These are phyloP conservation scores for Apocheima hispidaria DNA, from an alignment of 2,888 invertebrate species.

Conservation along the genomic window DNA sequence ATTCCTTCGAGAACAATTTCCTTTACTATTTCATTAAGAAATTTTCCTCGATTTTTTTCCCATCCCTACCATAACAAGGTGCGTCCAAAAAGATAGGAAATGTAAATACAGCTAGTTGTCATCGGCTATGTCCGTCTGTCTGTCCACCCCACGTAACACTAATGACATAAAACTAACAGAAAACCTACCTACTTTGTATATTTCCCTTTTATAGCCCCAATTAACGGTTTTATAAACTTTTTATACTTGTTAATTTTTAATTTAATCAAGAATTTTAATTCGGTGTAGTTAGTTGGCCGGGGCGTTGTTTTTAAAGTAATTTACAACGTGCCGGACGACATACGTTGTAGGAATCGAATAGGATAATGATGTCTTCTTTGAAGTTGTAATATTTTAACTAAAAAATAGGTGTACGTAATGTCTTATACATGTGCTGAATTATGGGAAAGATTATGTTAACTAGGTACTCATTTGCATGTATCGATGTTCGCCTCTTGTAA, in stretches of 20 bases:
- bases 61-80: conserved; percentile 59
- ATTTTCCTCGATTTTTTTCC: conserved; percentile 40
- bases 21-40: too few relatives aligned
- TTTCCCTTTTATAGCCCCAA: conserved; percentile 48
- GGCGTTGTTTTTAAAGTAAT: conserved; percentile 30
- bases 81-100: conserved; percentile 60
- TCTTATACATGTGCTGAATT: too few relatives aligned
- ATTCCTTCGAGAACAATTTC: too few relatives aligned
- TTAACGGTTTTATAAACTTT: conserved; percentile 46
- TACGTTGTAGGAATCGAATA: conserved; percentile 18
- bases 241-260: conserved; percentile 43
- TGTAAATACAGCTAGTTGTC: conserved; percentile 62
- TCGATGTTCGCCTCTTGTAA: conserved; percentile 49
- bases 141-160: conserved; percentile 28
- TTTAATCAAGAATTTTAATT: conserved; percentile 45
- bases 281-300: conserved; percentile 16
- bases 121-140: conserved; percentile 42
- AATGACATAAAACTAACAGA: conserved; percentile 16
- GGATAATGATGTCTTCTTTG: conserved; percentile 12
- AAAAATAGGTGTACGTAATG: not conserved
- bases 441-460: conserved; percentile 6
- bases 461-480: not conserved
- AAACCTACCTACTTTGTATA: conserved; percentile 26
- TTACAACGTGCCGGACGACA: conserved; percentile 27
- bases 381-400: conserved; percentile 9